Evolutionary conservation across 2,797 vertebrate genomes (phyloP).

Genomic region (Phaenicophaeus curvirostris): DNA sequence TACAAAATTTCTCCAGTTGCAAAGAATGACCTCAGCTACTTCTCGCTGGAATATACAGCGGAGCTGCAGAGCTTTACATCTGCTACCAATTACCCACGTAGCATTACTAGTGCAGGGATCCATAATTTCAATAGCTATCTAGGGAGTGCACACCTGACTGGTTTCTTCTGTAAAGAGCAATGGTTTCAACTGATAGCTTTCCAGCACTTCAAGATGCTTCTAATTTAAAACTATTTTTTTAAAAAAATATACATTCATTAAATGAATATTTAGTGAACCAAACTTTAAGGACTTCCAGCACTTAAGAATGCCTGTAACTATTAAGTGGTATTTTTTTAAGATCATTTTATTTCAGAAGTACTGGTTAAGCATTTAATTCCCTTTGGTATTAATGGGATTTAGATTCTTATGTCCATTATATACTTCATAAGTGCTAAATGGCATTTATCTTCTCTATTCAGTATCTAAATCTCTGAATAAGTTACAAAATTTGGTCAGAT

Average conservation of each 20-base stretch:
- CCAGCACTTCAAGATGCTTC: not conserved
- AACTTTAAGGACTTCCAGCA: not conserved
- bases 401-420: not conserved
- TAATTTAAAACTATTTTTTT: not conserved
- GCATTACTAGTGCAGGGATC: not conserved
- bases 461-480: not conserved
- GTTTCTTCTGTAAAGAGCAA: not conserved
- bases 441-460: not conserved
- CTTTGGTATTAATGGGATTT: not conserved
- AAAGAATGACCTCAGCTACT: not conserved
- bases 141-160: not conserved
- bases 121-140: not conserved
- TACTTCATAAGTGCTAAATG: not conserved
- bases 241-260: not conserved
- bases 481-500: not conserved
- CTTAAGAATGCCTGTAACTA: not conserved
- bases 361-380: not conserved
- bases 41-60: not conserved
- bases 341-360: not conserved
- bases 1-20: not conserved
- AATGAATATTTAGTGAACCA: not conserved
- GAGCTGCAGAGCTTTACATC: not conserved
- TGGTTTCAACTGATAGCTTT: not conserved
- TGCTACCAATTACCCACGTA: not conserved
- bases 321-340: slow-evolving; percentile 5